A percentile compares a stretch with the other conserved stretches of the same genome.
Conservation (phyloP, 2,888 invertebrate species). For the Celastrina argiolus region DNA sequence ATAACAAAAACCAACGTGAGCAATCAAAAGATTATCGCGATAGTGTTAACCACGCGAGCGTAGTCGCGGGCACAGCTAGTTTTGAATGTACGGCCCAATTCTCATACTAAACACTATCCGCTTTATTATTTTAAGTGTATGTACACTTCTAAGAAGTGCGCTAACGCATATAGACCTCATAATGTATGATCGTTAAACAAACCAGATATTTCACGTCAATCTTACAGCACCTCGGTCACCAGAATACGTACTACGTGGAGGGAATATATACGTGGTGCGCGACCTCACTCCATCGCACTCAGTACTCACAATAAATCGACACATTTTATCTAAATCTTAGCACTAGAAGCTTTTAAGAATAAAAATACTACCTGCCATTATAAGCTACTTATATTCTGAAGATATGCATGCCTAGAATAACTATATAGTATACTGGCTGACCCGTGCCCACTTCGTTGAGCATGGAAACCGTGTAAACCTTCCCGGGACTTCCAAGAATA, state of each 20-base stretch:
- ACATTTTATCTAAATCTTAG: slow-evolving; percentile 6
- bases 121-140: not conserved
- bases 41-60: too few relatives aligned
- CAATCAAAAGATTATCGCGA: too few relatives aligned
- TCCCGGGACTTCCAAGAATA: too few relatives aligned
- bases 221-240: not conserved
- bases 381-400: too few relatives aligned
- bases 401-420: too few relatives aligned
- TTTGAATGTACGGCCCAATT: too few relatives aligned
- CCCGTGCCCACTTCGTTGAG: too few relatives aligned
- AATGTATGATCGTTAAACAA: slow-evolving; percentile 11
- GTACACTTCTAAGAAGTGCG: slow-evolving; percentile 7
- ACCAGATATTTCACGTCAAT: slow-evolving; percentile 15
- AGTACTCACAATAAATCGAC: slow-evolving; percentile 11
- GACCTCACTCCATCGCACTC: not conserved
- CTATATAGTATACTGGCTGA: too few relatives aligned
- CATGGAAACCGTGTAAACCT: too few relatives aligned
- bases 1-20: too few relatives aligned
- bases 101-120: not conserved
- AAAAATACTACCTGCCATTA: slow-evolving; percentile 11
- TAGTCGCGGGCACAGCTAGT: too few relatives aligned
- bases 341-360: not conserved
- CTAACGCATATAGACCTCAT: slow-evolving; percentile 7
- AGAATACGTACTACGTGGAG: not conserved
- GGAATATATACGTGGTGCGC: too few relatives aligned